Evolutionary conservation across 2,113 vertebrate species (phyloP), one percentile per base, ranked within the genome.

Genomic region (Sapajus apella): DNA sequence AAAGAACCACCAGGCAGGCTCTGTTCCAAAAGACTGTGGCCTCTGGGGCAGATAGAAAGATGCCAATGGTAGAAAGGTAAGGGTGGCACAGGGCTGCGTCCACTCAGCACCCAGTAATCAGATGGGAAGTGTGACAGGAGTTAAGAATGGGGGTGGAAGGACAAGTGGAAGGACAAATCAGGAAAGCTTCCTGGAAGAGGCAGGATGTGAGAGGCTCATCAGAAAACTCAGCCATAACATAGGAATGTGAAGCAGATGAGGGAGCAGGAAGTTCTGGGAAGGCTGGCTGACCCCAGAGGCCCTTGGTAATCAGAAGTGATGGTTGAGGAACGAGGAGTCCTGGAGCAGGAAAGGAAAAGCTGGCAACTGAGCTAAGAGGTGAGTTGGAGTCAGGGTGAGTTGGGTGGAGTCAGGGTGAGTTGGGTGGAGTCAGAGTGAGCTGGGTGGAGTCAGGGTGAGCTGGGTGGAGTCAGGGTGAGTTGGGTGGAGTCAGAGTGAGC

Each of bases 121-220:
- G 20, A 72, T 21, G 7, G 30, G 47, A 68, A 52, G 27, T 47
- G 21, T 35, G 43, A 20, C 6, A 43, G 21, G 50, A 23, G 5
- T 79, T 66, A 89, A 47, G 45, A 61, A 85, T 30, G 77, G 8
- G 27, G 13, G 16, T 17, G 52, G 52, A 52, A 52, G 61, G 27
- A 61, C 58, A 61, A 61, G 58, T 8, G 35, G 16, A 35, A 76
- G 30, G 37, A 55, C 6, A 11, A 82, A n/a, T 93, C 61, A 72
- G 47, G 55, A 92, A 81, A 14, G 1, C 80, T 80, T 95, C 87
- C 25, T 58, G 52, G 68, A 96, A 90, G 90, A 96, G 12, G 87
- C 32, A 45, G 52, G 72, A 37, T 64, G 70, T 89, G 14, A 58
- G 8, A 72, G 32, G 3, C 70, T 85, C 40, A n/a, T 79, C 50